Base-by-base conservation (phyloP, 1,140 invertebrate species). In the Holotrichia oblita region DNA sequence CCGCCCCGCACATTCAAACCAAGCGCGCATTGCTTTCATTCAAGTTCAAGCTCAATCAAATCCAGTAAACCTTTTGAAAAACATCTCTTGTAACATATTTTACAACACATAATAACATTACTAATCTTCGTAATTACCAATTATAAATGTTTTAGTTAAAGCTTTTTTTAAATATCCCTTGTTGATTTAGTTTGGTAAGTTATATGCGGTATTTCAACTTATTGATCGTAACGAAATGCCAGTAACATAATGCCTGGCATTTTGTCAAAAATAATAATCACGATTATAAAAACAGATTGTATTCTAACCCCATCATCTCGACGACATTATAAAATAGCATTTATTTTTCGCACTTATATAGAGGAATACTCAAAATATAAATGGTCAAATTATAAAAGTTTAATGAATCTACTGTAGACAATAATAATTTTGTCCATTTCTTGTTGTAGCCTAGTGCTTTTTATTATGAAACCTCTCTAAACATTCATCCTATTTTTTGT, bases 1-100 rank as follows among this genome's bases (percentile, higher is more conserved):
- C 42, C 44, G 40, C 77, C 77, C 40, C 77, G 64, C 40, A n/a
- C 20, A n/a, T 74, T 40, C 8, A 34, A 74, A 40, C 72, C 75
- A 77, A 22, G 34, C 24, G 75, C 55, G 42, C 41, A 44, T 24
- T 74, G 40, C 41, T 78, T 69, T 34, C 77, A 74, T 78, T 78
- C 69, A 74, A 74, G 77, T 78, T 78, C 44, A 74, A 74, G 73
- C 27, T 69, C 12, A 69, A 14, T 17, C 22, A 34, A 69, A 69
- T 22, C 20, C 12, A 69, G 3, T 69, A 22, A 69, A 69, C 48
- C 17, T 14, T 0, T 6, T 17, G 14, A 44, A 44, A 14, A 17
- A 17, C 48, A 55, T 7, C 2, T 17, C 7, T 55, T 55, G 6
- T 55, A 17, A 17, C 44, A 48, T 14, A 48, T 14, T 9, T 10